phyloP scores from a whole-genome alignment of 1,140 invertebrate species.

The Chymomyza costata region DNA sequence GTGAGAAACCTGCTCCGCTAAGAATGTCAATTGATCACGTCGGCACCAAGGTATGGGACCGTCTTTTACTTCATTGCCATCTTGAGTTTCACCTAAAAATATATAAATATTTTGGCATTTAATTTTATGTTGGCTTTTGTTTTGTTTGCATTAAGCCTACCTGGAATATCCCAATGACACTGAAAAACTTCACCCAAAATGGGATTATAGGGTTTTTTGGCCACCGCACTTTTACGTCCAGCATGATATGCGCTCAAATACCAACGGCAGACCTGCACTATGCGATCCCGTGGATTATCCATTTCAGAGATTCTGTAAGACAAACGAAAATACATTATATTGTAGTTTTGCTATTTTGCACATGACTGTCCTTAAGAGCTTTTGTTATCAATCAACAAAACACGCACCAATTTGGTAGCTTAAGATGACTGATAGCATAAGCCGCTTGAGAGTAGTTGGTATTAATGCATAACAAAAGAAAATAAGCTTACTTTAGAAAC shows the following conservation, averaged over 20 bases:
- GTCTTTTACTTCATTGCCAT: slow-evolving; percentile 77
- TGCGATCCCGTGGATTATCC: slow-evolving; percentile 88
- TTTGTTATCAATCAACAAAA: no score
- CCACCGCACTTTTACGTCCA: slow-evolving; percentile 93
- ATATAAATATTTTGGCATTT: slow-evolving; percentile 1
- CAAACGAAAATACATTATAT: not conserved
- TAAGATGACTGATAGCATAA: no score
- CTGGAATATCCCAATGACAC: slow-evolving; percentile 88
- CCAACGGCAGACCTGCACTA: slow-evolving; percentile 95
- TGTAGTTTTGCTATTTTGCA: not conserved
- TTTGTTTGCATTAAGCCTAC: slow-evolving; percentile 12
- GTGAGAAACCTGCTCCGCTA: slow-evolving; percentile 99
- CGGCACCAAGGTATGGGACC: slow-evolving; percentile 90
- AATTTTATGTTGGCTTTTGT: no score
- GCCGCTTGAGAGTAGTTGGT: no score
- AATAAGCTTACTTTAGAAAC: slow-evolving; percentile 87
- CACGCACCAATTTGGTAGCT: no score
- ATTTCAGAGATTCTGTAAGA: slow-evolving; percentile 86
- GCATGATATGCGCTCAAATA: slow-evolving; percentile 98
- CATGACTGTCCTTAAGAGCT: no score
- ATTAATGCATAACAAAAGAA: no score
- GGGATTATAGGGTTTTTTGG: slow-evolving; percentile 99
- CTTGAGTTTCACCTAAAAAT: slow-evolving; percentile 40
- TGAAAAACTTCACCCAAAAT: slow-evolving; percentile 96
- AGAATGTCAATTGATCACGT: slow-evolving; percentile 88